Percentiles rank a stretch among this genome's conserved stretches.
phyloP scores from a whole-genome alignment of 2,113 vertebrate genomes.

The Apteryx mantelli region DNA sequence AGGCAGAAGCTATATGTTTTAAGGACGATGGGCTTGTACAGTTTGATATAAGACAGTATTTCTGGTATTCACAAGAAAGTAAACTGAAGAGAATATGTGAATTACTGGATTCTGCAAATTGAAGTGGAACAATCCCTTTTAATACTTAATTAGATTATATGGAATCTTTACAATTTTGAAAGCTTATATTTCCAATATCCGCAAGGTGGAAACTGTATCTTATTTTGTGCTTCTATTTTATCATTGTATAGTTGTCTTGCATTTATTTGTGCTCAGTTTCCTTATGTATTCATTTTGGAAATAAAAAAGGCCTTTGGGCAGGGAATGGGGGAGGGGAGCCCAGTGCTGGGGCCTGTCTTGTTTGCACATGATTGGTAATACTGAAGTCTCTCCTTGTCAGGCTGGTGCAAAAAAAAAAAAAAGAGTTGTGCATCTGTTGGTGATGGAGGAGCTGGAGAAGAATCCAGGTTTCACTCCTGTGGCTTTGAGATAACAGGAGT shows the following conservation, averaged over 20 bases:
- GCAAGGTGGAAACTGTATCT: neutral
- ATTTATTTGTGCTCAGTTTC: neutral
- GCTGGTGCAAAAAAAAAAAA: neutral
- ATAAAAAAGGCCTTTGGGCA: neutral
- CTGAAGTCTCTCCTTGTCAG: neutral
- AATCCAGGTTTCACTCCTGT: slow-evolving; percentile 23
- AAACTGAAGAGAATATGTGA: slow-evolving; percentile 27
- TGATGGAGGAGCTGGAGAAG: neutral
- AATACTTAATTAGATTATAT: slow-evolving; percentile 59
- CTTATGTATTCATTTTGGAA: neutral
- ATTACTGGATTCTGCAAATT: slow-evolving; percentile 29
- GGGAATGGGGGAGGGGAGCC: neutral
- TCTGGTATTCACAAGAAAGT: slow-evolving; percentile 6
- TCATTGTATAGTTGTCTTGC: neutral
- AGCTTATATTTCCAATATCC: neutral
- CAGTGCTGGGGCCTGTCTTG: neutral
- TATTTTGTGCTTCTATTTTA: neutral
- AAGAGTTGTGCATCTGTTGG: neutral
- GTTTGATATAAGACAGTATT: neutral
- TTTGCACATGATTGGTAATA: neutral
- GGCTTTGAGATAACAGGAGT: slow-evolving; percentile 29
- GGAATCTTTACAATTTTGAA: neutral
- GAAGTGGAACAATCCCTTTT: slow-evolving; percentile 35
- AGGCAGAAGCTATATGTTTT: slow-evolving; percentile 41
- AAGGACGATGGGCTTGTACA: slow-evolving; percentile 14